Conservation (phyloP, 2,888 invertebrate genomes). For the Trichacis sp. region DNA sequence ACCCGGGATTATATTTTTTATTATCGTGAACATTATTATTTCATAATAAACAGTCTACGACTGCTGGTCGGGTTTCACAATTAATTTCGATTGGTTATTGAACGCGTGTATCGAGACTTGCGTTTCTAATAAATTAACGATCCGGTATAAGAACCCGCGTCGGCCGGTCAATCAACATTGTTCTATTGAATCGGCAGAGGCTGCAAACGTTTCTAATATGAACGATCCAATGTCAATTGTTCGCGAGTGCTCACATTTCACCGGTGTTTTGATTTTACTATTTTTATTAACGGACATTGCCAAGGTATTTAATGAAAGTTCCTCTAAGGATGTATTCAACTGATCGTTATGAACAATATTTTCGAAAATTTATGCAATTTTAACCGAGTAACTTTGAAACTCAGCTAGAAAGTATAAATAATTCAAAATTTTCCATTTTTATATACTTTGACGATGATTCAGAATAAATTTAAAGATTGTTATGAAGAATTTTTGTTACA, state of each 20-base stretch:
- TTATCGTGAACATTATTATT: background rate
- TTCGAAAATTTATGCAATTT: no score
- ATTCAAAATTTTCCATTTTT: no score
- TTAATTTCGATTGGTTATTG: background rate
- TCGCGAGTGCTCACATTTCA: background rate
- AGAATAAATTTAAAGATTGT: no score
- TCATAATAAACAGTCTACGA: background rate
- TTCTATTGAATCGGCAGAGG: background rate
- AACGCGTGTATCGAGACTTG: background rate
- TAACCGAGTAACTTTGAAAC: no score
- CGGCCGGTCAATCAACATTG: background rate
- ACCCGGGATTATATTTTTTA: background rate
- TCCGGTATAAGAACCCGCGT: background rate
- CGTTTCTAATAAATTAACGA: background rate
- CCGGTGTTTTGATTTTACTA: background rate
- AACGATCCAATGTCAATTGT: background rate
- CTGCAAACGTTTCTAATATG: background rate
- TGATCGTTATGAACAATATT: no score
- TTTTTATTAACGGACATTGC: background rate
- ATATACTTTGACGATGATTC: no score
- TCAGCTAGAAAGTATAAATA: no score
- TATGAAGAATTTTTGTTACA: no score
- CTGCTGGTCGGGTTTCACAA: background rate
- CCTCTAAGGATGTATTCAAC: no score
- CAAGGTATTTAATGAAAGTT: background rate